A percentile compares a stretch with the other conserved stretches of the same genome.
Evolutionary conservation across 2,113 vertebrate species (phyloP).

Genomic region (Lagopus muta): DNA sequence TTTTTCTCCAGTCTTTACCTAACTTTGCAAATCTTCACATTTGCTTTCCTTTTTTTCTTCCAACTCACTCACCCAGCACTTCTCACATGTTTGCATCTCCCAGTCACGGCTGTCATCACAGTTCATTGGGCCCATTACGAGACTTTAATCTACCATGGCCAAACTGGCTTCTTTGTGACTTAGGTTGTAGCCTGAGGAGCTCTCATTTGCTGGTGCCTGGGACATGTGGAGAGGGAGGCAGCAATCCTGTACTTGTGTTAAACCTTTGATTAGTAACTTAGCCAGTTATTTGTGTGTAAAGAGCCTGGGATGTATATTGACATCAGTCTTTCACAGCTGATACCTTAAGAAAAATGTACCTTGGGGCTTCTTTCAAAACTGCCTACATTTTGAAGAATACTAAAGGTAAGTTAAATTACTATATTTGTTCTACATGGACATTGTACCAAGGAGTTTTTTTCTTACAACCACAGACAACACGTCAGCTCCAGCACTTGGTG

Average conservation of each 20-base stretch:
- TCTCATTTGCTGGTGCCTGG: neutral
- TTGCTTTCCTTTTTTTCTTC: slow-evolving; percentile 5
- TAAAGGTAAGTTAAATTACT: neutral
- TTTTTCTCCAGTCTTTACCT: neutral
- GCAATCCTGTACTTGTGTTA: neutral
- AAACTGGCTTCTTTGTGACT: slow-evolving; percentile 16
- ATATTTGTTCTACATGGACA: neutral
- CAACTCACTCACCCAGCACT: neutral
- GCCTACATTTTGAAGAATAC: neutral
- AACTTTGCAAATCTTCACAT: neutral
- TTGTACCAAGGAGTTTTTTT: rapidly evolving
- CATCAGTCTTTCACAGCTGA: neutral
- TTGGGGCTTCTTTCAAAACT: neutral
- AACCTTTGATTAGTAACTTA: neutral
- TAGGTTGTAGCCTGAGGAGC: neutral
- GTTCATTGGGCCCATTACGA: neutral
- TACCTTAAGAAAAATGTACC: neutral
- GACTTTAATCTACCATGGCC: slow-evolving; percentile 27
- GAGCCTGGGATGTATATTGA: neutral
- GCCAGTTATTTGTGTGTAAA: neutral
- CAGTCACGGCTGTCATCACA: slow-evolving; percentile 43
- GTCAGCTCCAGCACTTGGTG: neutral
- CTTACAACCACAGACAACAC: neutral
- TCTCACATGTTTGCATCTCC: slow-evolving; percentile 18
- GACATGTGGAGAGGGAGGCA: neutral